These are phyloP conservation scores for Rhaphigaster nebulosa DNA, from an alignment of 2,888 invertebrate genomes.

Conservation along the genomic window DNA sequence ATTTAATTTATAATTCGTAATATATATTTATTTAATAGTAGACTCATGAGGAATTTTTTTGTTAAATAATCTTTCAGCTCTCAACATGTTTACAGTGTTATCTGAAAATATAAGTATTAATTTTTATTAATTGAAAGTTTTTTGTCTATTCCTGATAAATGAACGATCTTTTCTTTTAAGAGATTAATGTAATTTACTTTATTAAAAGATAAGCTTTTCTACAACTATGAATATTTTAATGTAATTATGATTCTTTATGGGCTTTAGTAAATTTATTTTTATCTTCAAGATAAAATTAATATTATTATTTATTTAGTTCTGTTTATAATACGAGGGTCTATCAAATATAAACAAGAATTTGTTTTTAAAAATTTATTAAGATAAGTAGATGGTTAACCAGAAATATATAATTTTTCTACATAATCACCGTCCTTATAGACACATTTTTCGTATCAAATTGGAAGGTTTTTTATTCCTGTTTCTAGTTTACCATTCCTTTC, in stretches of 20 bases:
- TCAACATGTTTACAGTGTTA: background rate
- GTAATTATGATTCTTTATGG: background rate
- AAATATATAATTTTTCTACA: too few species aligned
- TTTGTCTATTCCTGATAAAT: background rate
- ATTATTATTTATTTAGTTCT: background rate
- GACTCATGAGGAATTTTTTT: background rate
- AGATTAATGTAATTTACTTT: background rate
- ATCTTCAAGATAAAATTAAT: background rate
- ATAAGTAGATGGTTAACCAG: too few species aligned
- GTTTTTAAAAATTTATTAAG: too few species aligned
- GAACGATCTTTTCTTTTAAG: background rate
- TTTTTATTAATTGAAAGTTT: background rate
- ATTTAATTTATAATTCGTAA: background rate
- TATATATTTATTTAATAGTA: background rate
- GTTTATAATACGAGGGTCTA: too few species aligned
- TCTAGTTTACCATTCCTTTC: too few species aligned
- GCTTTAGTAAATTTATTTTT: background rate
- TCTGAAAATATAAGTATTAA: background rate
- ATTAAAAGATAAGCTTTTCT: background rate
- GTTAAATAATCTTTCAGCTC: background rate
- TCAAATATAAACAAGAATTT: too few species aligned
- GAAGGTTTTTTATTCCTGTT: too few species aligned
- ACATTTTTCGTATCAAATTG: too few species aligned
- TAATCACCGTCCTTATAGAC: too few species aligned
- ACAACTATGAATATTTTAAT: background rate